phyloP scores from a whole-genome alignment of 2,113 vertebrate genomes.

The Takifugu flavidus region DNA sequence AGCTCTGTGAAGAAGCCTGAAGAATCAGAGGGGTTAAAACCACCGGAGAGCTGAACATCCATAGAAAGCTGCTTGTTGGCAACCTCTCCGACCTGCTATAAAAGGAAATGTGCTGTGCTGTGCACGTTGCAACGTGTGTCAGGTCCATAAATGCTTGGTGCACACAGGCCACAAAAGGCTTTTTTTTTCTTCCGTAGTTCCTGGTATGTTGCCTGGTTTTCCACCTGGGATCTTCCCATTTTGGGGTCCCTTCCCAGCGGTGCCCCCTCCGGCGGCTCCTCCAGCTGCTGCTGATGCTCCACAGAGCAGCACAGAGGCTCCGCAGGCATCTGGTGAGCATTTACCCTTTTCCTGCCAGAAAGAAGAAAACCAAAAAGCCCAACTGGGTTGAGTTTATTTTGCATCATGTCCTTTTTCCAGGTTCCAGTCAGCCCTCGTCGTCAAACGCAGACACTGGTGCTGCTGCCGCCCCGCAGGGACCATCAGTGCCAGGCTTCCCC shows the following conservation, averaged over 20 bases:
- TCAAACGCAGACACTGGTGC: conserved; percentile 45
- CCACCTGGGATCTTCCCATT: conserved; percentile 91
- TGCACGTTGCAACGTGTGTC: too few species aligned
- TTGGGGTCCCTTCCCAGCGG: conserved; percentile 90
- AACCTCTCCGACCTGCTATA: too few species aligned
- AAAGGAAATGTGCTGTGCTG: too few species aligned
- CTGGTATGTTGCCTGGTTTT: conserved; percentile 88
- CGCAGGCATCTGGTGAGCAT: conserved; percentile 64
- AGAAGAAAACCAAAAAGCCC: neutral
- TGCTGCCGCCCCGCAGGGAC: conserved; percentile 53
- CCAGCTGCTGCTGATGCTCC: conserved; percentile 50
- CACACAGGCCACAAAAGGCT: too few species aligned
- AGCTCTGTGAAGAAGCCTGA: too few species aligned
- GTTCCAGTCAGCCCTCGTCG: conserved; percentile 52
- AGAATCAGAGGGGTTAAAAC: too few species aligned
- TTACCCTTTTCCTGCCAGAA: neutral
- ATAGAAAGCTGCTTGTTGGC: too few species aligned
- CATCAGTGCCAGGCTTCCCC: conserved; percentile 77
- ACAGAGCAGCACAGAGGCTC: conserved; percentile 56
- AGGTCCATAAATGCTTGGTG: too few species aligned
- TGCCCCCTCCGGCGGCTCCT: conserved; percentile 68
- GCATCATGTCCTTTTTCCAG: conserved; percentile 29
- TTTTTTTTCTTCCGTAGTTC: conserved; percentile 72
- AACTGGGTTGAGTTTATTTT: neutral
- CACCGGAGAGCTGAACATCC: too few species aligned